phyloP scores from a whole-genome alignment of 2,797 vertebrate species.

The Enteromius treurensis region DNA sequence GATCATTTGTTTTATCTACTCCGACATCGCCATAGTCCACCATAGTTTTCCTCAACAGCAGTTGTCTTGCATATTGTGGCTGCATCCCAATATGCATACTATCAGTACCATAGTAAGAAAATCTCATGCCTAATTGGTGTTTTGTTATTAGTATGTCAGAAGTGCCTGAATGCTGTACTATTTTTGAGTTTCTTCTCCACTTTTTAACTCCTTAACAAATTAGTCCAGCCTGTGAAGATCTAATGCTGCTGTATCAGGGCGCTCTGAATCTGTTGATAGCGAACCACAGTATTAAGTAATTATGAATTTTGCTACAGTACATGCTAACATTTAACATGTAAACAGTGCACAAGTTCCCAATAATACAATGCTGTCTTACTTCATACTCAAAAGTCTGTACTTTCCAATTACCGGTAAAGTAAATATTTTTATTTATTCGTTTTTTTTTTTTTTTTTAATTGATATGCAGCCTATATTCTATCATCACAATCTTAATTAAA shows the following conservation, averaged over 20 bases:
- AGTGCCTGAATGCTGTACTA: neutral
- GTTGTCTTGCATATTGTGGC: neutral
- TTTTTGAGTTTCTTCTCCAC: neutral
- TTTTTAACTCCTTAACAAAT: neutral
- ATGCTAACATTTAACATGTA: neutral
- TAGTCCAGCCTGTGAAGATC: neutral
- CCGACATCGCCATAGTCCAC: slow-evolving; percentile 18
- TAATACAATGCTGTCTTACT: slow-evolving; percentile 26
- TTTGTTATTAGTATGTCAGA: neutral
- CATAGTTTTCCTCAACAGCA: slow-evolving; percentile 1
- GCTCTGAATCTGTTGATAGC: neutral
- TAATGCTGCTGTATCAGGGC: neutral
- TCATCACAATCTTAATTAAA: slow-evolving; percentile 78
- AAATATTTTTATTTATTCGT: neutral
- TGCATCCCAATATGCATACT: neutral
- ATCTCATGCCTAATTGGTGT: slow-evolving; percentile 24
- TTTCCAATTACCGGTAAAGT: neutral
- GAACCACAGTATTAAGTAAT: neutral
- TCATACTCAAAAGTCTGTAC: neutral
- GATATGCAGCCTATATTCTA: slow-evolving; percentile 57
- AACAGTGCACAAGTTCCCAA: slow-evolving; percentile 30
- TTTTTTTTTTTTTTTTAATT: neutral
- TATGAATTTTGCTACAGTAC: neutral
- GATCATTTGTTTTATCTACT: slow-evolving; percentile 46
- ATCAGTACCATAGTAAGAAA: slow-evolving; percentile 11